Base-by-base conservation (phyloP, 2,113 vertebrate species). In the Stigmatopora argus region DNA sequence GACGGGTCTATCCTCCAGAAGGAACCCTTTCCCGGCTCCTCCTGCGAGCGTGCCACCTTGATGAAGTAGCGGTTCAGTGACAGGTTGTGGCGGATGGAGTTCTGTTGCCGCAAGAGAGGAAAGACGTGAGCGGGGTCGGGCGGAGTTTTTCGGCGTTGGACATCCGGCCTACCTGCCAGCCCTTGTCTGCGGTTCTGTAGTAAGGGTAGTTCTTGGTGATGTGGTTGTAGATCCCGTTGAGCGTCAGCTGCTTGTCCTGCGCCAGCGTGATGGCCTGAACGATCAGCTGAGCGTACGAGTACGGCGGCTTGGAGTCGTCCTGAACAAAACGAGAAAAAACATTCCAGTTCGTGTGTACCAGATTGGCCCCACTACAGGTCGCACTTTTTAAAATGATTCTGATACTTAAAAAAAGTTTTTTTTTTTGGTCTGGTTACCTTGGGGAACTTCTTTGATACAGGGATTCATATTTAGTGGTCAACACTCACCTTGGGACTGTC, bases 1-100 rank as follows among this genome's bases (percentile, higher is more conserved):
- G 95, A 93, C 49, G 97, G 96, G 82, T 99, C 97, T 91, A 99
- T 97, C 93, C 96, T 94, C 97, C 97, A 99, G 92, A 99, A 99
- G 5, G 96, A 98, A 69, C 97, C 97, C 87, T 99, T 99, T 72
- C 97, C 97, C 11, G 97, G 97, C 86, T 99, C 97, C 89, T 99
- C 97, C 90, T 98, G 96, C 77, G 95, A 97, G 77, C 97, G 92
- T 1, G 96, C 93, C 84, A 99, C 97, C 91, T 99, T 99, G 92
- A 99, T 96, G 92, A 99, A 99, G 82, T 99, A 99, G 62, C 97
- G 96, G 88, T 99, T 99, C 90, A 99, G 86, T 53, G 97, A 99
- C 85, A 98, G 93, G 89, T 99, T 99, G 92, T 98, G 97, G 73
- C 97, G 94, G 82, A 99, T 99, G 69, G 96, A 99, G 92, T 98